phyloP scores from a whole-genome alignment of 2,888 invertebrate species.

The Rhaphigaster nebulosa region DNA sequence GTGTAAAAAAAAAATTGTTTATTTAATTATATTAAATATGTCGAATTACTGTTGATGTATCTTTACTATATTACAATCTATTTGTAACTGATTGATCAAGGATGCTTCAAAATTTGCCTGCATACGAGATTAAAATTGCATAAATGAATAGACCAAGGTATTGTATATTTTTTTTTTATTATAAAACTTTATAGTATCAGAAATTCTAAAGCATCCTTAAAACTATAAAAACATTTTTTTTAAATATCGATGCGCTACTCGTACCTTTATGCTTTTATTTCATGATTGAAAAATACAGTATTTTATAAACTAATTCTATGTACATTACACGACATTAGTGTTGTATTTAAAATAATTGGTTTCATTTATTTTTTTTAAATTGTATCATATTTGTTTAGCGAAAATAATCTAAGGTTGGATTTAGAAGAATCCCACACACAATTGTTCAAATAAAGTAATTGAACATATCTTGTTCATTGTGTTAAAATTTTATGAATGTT shows the following conservation, averaged over 20 bases:
- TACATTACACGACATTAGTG: neutral
- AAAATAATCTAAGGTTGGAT: neutral
- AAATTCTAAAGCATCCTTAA: neutral
- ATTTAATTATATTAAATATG: too few relatives aligned
- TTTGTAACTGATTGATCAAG: neutral
- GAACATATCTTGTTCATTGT: neutral
- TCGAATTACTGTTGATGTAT: neutral
- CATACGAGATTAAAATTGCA: neutral
- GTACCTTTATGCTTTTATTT: neutral
- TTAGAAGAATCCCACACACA: neutral
- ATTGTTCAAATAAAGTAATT: neutral
- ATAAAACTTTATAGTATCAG: too few relatives aligned
- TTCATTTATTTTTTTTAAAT: neutral
- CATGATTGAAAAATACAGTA: neutral
- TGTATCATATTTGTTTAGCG: neutral
- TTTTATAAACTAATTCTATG: neutral
- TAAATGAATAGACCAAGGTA: neutral
- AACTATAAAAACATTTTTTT: neutral
- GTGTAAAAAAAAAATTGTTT: neutral
- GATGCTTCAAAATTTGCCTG: neutral
- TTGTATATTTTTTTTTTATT: neutral
- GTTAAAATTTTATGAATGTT: neutral
- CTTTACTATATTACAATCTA: neutral
- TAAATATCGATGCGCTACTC: neutral
- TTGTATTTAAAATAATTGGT: neutral